phyloP scores from a whole-genome alignment of 2,888 invertebrate genomes.

The Hipparchia semele region DNA sequence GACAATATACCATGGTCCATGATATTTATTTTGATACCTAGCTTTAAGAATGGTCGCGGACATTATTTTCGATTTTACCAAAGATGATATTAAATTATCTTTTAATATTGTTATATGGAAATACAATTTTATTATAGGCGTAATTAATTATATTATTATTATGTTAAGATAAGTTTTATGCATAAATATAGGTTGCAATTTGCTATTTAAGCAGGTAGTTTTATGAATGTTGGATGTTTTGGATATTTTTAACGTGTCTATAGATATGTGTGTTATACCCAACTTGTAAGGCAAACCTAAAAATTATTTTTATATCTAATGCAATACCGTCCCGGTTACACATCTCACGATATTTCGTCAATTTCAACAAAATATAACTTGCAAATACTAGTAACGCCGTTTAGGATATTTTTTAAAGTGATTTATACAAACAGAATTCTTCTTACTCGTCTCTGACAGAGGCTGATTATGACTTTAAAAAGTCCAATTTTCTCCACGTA shows the following conservation, averaged over 20 bases:
- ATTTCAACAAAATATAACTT: too few relatives aligned
- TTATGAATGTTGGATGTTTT: slow-evolving; percentile 31
- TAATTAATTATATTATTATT: slow-evolving; percentile 30
- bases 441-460: too few relatives aligned
- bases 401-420: too few relatives aligned
- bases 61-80: slow-evolving; percentile 65
- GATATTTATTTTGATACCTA: neutral
- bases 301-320: neutral
- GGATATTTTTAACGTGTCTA: slow-evolving; percentile 10
- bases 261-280: neutral
- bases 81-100: slow-evolving; percentile 74
- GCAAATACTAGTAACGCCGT: too few relatives aligned
- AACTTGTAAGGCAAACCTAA: neutral
- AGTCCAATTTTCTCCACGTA: too few relatives aligned
- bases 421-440: too few relatives aligned
- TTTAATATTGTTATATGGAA: slow-evolving; percentile 47
- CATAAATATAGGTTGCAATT: slow-evolving; percentile 24
- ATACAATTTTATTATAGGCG: slow-evolving; percentile 40
- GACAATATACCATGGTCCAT: neutral
- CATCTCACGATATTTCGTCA: too few relatives aligned
- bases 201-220: slow-evolving; percentile 32
- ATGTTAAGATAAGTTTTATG: slow-evolving; percentile 23
- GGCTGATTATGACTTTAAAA: too few relatives aligned
- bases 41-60: slow-evolving; percentile 49
- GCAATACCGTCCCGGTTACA: too few relatives aligned